phyloP scores from a whole-genome alignment of 2,888 invertebrate species.

The Melikaiella ostensackeni region DNA sequence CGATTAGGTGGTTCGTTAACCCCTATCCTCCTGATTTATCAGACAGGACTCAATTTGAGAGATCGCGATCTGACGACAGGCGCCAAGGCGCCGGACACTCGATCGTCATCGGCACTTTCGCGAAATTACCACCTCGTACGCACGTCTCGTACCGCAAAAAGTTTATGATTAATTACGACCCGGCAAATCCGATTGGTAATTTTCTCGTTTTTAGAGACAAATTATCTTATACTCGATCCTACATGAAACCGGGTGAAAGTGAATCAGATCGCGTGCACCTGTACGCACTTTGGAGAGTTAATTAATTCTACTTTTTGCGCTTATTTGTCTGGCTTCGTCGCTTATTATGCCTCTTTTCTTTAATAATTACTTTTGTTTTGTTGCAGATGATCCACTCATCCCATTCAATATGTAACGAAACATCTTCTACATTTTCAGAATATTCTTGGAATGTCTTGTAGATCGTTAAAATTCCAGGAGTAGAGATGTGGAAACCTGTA shows the following conservation, averaged over 20 bases:
- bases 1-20: constrained; percentile 58
- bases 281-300: constrained; percentile 20
- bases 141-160: constrained; percentile 16
- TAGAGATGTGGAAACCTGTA: constrained; percentile 25
- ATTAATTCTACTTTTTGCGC: constrained; percentile 26
- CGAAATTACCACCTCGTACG: constrained; percentile 34
- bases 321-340: not conserved
- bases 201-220: constrained; percentile 35
- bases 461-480: constrained; percentile 28
- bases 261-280: constrained; percentile 36
- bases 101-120: constrained; percentile 36
- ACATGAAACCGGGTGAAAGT: constrained; percentile 9
- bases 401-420: not conserved
- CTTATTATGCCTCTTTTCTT: not conserved
- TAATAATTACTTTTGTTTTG: not conserved
- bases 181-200: constrained; percentile 36
- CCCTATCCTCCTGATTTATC: constrained; percentile 28
- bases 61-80: constrained; percentile 10
- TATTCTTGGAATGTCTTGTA: constrained; percentile 14
- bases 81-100: constrained; percentile 22
- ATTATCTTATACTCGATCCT: constrained; percentile 11
- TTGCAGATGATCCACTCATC: not conserved
- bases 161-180: constrained; percentile 36
- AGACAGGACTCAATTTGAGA: constrained; percentile 4
- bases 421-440: constrained; percentile 3